Evolutionary conservation across 1,140 invertebrate species (phyloP), one percentile per base, ranked within the genome.

Genomic region (Apis florea): DNA sequence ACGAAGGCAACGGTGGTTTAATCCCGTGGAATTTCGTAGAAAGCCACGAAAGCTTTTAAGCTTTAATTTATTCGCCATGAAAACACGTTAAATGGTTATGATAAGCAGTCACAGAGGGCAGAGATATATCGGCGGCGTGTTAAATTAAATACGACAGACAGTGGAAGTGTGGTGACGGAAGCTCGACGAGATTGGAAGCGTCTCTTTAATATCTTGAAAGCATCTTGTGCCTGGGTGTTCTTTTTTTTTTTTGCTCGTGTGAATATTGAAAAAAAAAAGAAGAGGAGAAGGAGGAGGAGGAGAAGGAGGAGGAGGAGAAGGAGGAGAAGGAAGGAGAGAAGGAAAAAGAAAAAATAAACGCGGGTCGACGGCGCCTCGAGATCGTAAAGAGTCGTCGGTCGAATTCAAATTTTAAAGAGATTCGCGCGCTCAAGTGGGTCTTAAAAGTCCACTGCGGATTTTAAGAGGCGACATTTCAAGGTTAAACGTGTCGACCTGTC

Each of bases 331-430:
- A 12, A 53, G n/a, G 31, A 40, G 31, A 40, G 51, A 10, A 15
- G 13, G 15, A 12, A 53, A 12, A 13, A 11, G 11, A 12, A 53
- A 61, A 31, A 47, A 70, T 1, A 9, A 59, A 24, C 13, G 11
- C 19, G 61, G 47, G 53, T 61, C 12, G 56, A 40, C 56, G 58
- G 21, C 69, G 68, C n/a, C 51, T 19, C n/a, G 21, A 26, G 69
- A 40, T 80, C 78, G 69, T 80, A 80, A 80, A 80, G 61, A 53
- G 64, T 19, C 1, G n/a, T 54, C 49, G 49, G 11, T 72, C 51
- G 49, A 72, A 56, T 64, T 80, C 31, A 49, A 63, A 71, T 79
- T 72, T 80, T 72, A 73, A 73, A 66, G 40, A 61, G 78, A 63
- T 54, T 17, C 67, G 24, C 24, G 21, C 21, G 10, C 13, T 10